These are phyloP conservation scores for Sipha flava DNA, from an alignment of 1,140 invertebrate species.

Conservation along the genomic window DNA sequence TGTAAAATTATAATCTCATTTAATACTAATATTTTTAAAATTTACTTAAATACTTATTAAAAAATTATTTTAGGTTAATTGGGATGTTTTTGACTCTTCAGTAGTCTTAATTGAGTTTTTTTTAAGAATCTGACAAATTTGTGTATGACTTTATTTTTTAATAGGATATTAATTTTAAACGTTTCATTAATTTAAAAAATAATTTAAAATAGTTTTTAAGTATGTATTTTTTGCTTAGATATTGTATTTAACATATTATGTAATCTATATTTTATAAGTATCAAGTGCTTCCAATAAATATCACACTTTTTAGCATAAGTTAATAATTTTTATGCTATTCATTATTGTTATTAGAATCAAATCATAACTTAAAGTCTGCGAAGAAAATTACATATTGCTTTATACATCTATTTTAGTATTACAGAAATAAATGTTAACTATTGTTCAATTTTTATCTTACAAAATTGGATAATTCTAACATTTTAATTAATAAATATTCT, in stretches of 20 bases:
- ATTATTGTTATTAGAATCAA: neutral
- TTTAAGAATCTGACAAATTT: too few species aligned
- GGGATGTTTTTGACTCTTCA: too few species aligned
- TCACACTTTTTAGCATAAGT: neutral
- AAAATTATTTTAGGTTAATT: too few species aligned
- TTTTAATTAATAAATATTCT: neutral
- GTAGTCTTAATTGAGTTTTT: too few species aligned
- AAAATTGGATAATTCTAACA: neutral
- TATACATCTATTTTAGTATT: neutral
- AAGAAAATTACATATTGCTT: neutral
- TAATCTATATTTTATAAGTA: neutral
- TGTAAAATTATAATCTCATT: conserved; percentile 48
- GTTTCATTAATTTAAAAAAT: too few species aligned
- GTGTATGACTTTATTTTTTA: too few species aligned
- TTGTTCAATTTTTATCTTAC: neutral
- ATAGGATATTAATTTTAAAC: too few species aligned
- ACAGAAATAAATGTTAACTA: neutral
- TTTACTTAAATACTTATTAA: too few species aligned
- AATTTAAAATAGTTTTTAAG: neutral
- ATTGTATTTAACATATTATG: neutral
- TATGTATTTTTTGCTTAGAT: neutral
- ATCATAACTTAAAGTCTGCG: neutral
- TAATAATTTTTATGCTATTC: neutral
- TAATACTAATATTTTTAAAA: neutral
- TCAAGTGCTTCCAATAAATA: conserved; percentile 16